phyloP scores from a whole-genome alignment of 2,797 vertebrate species.

The Lateolabrax maculatus region DNA sequence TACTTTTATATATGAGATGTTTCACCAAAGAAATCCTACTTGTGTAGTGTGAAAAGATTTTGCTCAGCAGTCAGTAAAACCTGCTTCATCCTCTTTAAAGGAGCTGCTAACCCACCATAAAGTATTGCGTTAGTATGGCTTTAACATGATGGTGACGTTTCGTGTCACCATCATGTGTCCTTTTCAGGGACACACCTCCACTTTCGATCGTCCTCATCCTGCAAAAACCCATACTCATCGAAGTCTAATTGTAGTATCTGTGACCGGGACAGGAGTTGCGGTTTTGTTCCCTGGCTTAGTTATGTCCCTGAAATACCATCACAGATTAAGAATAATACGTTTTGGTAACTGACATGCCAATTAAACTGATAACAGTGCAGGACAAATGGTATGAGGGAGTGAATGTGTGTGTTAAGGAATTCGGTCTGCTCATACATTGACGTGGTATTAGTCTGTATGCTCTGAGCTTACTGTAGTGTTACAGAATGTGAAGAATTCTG shows the following conservation, averaged over 20 bases:
- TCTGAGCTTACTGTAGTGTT: slow-evolving; percentile 41
- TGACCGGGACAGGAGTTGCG: not conserved
- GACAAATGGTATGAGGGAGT: not conserved
- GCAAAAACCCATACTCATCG: not conserved
- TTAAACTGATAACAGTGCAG: slow-evolving; percentile 4
- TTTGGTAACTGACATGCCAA: slow-evolving; percentile 5
- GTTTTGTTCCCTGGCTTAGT: slow-evolving; percentile 3
- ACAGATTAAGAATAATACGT: slow-evolving; percentile 1
- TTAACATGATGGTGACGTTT: not conserved
- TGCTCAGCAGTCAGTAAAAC: not conserved
- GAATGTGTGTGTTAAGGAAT: slow-evolving; percentile 12
- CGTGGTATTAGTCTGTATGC: slow-evolving; percentile 22
- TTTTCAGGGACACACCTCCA: not conserved
- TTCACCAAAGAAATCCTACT: not conserved
- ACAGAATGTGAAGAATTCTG: slow-evolving; percentile 68
- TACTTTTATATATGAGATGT: not conserved
- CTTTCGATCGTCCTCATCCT: not conserved
- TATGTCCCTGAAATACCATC: not conserved
- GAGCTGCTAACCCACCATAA: not conserved
- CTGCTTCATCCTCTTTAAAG: not conserved
- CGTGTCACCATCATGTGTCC: too few relatives aligned
- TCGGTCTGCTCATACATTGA: slow-evolving; percentile 2
- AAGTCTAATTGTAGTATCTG: not conserved
- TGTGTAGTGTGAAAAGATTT: slow-evolving; percentile 5
- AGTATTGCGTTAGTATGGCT: not conserved